A percentile compares a stretch with the other conserved stretches of the same genome.
These are phyloP conservation scores for Incurvaria masculella DNA, from an alignment of 2,888 invertebrate species.

Conservation along the genomic window DNA sequence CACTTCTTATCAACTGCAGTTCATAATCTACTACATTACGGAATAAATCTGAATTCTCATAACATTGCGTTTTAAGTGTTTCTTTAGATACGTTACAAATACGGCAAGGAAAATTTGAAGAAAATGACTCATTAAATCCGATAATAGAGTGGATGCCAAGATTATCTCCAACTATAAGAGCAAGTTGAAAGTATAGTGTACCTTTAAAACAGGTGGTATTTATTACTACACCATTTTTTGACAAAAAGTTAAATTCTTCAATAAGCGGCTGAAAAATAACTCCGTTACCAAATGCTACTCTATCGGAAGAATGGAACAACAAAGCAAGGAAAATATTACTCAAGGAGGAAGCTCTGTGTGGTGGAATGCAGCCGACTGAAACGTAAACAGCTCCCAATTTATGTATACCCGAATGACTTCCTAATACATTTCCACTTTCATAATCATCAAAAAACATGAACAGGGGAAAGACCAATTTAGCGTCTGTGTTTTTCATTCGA, in stretches of 20 bases:
- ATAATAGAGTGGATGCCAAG: background rate
- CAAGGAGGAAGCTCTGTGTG: conserved; percentile 12
- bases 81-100: background rate
- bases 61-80: background rate
- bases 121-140: background rate
- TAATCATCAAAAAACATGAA: conserved; percentile 15
- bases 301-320: background rate
- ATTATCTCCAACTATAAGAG: background rate
- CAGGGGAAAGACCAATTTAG: conserved; percentile 8
- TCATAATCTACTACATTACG: no score
- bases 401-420: conserved; percentile 12
- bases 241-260: background rate
- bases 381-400: conserved; percentile 15
- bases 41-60: background rate
- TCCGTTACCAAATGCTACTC: background rate
- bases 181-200: background rate
- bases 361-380: conserved; percentile 14
- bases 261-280: background rate
- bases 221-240: background rate
- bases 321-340: conserved; percentile 9
- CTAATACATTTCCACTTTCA: conserved; percentile 14
- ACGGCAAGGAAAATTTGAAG: background rate
- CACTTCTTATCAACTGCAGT: background rate
- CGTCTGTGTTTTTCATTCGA: background rate
- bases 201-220: background rate